phyloP scores from a whole-genome alignment of 2,113 vertebrate species.

The Platichthys flesus region DNA sequence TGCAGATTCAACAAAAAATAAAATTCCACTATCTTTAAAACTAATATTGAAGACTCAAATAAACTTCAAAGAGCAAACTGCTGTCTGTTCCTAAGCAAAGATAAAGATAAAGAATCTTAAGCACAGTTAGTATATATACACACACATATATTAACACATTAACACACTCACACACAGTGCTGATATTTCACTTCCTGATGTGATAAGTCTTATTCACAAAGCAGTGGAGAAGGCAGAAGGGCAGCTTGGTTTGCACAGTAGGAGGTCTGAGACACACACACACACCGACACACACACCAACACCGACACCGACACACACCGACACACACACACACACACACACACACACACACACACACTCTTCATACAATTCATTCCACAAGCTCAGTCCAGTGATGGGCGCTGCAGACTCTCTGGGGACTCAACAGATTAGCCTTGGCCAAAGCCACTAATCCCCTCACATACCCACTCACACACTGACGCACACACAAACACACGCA shows the following conservation, averaged over 20 bases:
- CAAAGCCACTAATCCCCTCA: slow-evolving; percentile 74
- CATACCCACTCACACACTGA: slow-evolving; percentile 44
- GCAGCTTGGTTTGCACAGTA: slow-evolving; percentile 26
- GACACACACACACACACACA: slow-evolving; percentile 21
- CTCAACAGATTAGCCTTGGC: slow-evolving; percentile 71
- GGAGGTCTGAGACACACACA: slow-evolving; percentile 24
- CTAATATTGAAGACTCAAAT: slow-evolving; percentile 6
- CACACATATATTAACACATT: slow-evolving; percentile 10
- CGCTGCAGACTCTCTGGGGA: slow-evolving; percentile 74
- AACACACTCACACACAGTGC: slow-evolving; percentile 17
- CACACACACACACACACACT: slow-evolving; percentile 17
- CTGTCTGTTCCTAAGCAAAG: slow-evolving; percentile 5
- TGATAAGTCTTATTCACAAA: slow-evolving; percentile 61
- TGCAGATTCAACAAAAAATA: neutral
- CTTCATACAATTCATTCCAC: slow-evolving; percentile 54
- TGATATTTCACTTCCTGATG: slow-evolving; percentile 41
- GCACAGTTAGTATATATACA: slow-evolving; percentile 5
- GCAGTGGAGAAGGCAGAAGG: slow-evolving; percentile 49
- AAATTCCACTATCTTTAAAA: slow-evolving; percentile 3
- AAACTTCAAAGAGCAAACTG: slow-evolving; percentile 35
- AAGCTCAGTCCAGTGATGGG: slow-evolving; percentile 56
- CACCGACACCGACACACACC: slow-evolving; percentile 7
- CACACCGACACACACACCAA: slow-evolving; percentile 8
- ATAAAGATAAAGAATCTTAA: neutral
- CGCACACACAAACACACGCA: slow-evolving; percentile 56